These are phyloP conservation scores for Chloebia gouldiae DNA, from an alignment of 2,113 vertebrate species.

Conservation along the genomic window DNA sequence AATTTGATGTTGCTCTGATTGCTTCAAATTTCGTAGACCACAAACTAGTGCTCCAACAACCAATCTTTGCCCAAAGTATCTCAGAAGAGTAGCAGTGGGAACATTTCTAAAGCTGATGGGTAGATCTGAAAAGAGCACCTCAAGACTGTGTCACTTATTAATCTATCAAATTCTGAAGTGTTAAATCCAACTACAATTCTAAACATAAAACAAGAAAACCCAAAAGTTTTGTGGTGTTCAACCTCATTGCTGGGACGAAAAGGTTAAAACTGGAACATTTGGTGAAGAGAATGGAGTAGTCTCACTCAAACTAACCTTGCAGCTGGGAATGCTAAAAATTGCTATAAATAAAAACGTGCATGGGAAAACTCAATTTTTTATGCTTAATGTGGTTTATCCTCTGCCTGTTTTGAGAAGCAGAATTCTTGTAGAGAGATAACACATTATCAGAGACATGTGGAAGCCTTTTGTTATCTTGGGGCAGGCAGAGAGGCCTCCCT, in stretches of 20 bases:
- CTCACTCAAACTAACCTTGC: neutral
- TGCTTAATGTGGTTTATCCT: neutral
- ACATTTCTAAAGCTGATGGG: neutral
- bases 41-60: neutral
- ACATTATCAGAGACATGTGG: neutral
- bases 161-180: neutral
- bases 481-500: neutral
- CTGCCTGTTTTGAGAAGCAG: neutral
- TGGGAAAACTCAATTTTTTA: neutral
- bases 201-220: neutral
- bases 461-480: neutral
- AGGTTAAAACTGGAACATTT: neutral
- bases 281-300: neutral
- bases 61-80: neutral
- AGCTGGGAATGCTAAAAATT: neutral
- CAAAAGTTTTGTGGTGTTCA: neutral
- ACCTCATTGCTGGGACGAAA: neutral
- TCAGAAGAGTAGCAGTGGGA: neutral
- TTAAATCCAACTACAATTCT: neutral
- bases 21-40: neutral
- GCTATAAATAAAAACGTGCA: neutral
- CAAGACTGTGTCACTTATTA: neutral
- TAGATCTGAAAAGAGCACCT: neutral
- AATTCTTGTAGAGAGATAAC: neutral
- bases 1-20: neutral